A percentile compares a stretch with the other conserved stretches of the same genome.
Conservation (phyloP, 2,113 vertebrate species). For the rat (Rattus norvegicus) region GRCr8 NC_086025.1:47589001-47589500, state of each 20-base stretch:
- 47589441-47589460: too few species aligned
- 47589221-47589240: constrained; percentile 12
- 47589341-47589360: background rate
- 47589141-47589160: constrained; percentile 14
- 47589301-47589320: background rate
- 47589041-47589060: background rate
- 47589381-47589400: background rate
- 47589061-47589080: background rate
- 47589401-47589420: background rate
- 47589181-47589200: background rate
- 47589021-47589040: background rate
- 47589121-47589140: constrained; percentile 27
- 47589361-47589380: background rate
- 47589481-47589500: background rate
- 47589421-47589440: background rate
- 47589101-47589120: constrained; percentile 34
- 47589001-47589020: background rate
- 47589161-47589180: constrained; percentile 17
- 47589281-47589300: constrained; percentile 11
- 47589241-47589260: constrained; percentile 45
- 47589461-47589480: background rate
- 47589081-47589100: background rate
- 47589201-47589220: constrained; percentile 52
- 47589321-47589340: background rate
- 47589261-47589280: background rate